Evolutionary conservation across 2,797 vertebrate species (phyloP), one percentile per base, ranked within the genome.

Genomic region (Eleutherodactylus coqui): DNA sequence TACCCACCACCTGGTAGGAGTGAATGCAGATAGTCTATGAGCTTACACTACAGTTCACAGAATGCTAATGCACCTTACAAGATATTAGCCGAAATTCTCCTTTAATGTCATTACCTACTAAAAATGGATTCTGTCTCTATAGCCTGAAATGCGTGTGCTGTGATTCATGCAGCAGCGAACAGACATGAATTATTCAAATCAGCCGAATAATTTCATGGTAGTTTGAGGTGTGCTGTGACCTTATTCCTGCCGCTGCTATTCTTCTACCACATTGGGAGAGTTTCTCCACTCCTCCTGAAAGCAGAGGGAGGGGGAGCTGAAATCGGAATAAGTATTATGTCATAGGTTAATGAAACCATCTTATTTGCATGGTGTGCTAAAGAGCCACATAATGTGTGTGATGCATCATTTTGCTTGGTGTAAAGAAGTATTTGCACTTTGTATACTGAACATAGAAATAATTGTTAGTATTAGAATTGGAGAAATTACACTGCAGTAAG

Each of bases 161-260:
- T 82, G 70, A 55, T 82, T 86, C 45, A 43, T 34, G 69, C 75
- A 43, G 64, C 51, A 21, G 49, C 64, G 67, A 38, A 72, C 62
- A 87, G 82, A 87, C 75, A 84, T 87, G 86, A 87, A 87, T 87
- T 87, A 87, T 87, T 87, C 81, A 87, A 24, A 84, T 79, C 75
- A 73, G 53, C 67, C 43, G 86, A 84, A 87, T 87, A 83, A 87
- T 84, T 87, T 87, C 82, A 87, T 87, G 86, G 62, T 73, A 67
- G 58, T 86, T 87, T 79, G 75, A 79, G 67, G 86, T 75, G 86
- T 84, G 81, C 82, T 76, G 81, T 87, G 86, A 87, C 81, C 86
- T 87, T 77, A 79, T 84, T 87, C 36, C 75, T 72, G 67, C 75
- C 6, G 53, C 77, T 81, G 69, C 51, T 81, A 34, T n/a, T 16